Conservation (phyloP, 2,888 invertebrate species). For the Acutogordius australiensis region DNA sequence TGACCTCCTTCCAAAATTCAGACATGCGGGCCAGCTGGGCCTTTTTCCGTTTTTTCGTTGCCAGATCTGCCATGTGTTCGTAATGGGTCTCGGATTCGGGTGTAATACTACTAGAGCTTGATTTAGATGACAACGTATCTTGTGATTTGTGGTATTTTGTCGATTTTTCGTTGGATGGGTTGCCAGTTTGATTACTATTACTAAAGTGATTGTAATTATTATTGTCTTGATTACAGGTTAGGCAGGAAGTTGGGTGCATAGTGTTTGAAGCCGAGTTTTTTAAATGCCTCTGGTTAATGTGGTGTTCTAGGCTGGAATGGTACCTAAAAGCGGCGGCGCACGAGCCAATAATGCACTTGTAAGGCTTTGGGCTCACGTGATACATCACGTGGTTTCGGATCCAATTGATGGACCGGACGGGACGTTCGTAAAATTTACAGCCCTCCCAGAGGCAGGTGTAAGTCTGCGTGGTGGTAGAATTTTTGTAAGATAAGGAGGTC, state of each 20-base stretch:
- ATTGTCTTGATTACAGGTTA: background rate
- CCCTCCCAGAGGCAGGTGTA: background rate
- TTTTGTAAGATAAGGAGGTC: too few relatives aligned
- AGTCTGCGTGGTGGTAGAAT: too few relatives aligned
- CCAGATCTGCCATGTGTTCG: background rate
- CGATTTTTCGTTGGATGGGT: background rate
- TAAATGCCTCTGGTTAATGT: background rate
- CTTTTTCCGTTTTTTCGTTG: background rate
- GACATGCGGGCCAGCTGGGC: background rate
- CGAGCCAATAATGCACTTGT: background rate
- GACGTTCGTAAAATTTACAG: background rate
- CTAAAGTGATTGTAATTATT: background rate
- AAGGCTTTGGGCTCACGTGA: slow-evolving; percentile 3
- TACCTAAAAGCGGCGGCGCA: background rate
- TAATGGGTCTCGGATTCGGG: background rate
- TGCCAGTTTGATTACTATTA: background rate
- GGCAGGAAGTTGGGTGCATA: background rate
- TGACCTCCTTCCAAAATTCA: background rate
- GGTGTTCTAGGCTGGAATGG: background rate
- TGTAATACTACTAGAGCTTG: background rate
- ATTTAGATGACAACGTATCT: too few relatives aligned
- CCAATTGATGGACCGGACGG: background rate
- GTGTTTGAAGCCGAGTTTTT: background rate
- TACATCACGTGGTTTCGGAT: background rate
- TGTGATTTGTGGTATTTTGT: too few relatives aligned